Evolutionary conservation across 2,888 invertebrate genomes (phyloP), one percentile per base, ranked within the genome.

Genomic region (Maniola hyperantus): DNA sequence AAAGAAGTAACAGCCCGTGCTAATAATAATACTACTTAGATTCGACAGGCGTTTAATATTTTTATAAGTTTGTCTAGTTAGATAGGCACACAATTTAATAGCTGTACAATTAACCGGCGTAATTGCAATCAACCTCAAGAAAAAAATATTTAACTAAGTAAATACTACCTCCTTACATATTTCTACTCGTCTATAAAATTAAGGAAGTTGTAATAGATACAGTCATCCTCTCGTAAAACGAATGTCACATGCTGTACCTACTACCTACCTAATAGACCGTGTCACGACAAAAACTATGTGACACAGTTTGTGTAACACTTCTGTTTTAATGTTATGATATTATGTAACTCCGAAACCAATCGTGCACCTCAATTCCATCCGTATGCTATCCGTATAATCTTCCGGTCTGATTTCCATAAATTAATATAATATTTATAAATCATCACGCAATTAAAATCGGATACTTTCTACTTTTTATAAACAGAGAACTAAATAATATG

Each of bases 331-430:
- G 7, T 15, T 48, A 48, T 18, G 15, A 8, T 2, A 10, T 57
- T 39, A 57, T 57, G 20, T 42, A 57, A 57, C 20, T 13, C 20
- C 20, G 57, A 57, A 42, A 59, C 26, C 44, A 33, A 59, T 15
- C 33, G 34, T 15, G 54, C 58, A 59, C 62, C 46, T 42, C 26
- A 33, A 54, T 57, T 53, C 15, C 33, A 44, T 54, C 61, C 36
- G 20, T 11, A 20, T 13, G 20, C 2, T 20, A 13, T 20, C 20
- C 57, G 42, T 42, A 54, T 59, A 26, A 46, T 42, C 62, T 65
- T 63, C 68, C 68, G 65, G 33, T 54, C 48, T 58, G 18, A 58
- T 65, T 42, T 48, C 13, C 18, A 54, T 65, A 57, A 44, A 63
- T 54, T 48, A 68, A 20, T 63, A 50, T 2, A 57, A 51, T 61